These are phyloP conservation scores for Ceratotherium simum DNA, from an alignment of 2,113 vertebrate genomes.

Conservation along the genomic window DNA sequence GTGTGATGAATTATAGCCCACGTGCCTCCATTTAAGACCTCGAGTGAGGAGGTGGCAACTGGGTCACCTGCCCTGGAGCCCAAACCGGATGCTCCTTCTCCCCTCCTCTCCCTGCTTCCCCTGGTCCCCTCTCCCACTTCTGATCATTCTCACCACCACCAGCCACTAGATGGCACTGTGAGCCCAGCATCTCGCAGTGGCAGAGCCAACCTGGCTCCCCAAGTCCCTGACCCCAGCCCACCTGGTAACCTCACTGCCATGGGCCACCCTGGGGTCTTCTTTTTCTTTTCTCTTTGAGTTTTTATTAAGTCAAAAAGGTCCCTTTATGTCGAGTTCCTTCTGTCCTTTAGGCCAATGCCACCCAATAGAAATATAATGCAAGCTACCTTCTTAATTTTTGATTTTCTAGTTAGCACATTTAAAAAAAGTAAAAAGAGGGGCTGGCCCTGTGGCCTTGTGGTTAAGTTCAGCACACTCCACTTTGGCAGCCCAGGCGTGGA, in stretches of 20 bases:
- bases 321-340: neutral
- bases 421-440: neutral
- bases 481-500: too few species aligned
- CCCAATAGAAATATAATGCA: neutral
- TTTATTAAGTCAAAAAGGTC: neutral
- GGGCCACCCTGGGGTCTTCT: neutral
- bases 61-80: neutral
- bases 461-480: too few species aligned
- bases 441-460: too few species aligned
- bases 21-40: neutral
- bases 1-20: neutral
- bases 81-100: fast-evolving
- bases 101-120: fast-evolving
- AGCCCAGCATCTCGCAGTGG: neutral
- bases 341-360: neutral
- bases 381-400: neutral
- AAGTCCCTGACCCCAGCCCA: fast-evolving
- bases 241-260: too few species aligned
- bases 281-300: neutral
- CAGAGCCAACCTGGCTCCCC: fast-evolving
- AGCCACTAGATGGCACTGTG: constrained; percentile 65
- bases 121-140: neutral
- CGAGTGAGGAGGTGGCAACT: neutral
- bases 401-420: neutral
- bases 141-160: neutral